Percentiles rank a stretch among this genome's conserved stretches.
Evolutionary conservation across 2,888 invertebrate genomes (phyloP).

Genomic region (Exephanes ischioxanthus): DNA sequence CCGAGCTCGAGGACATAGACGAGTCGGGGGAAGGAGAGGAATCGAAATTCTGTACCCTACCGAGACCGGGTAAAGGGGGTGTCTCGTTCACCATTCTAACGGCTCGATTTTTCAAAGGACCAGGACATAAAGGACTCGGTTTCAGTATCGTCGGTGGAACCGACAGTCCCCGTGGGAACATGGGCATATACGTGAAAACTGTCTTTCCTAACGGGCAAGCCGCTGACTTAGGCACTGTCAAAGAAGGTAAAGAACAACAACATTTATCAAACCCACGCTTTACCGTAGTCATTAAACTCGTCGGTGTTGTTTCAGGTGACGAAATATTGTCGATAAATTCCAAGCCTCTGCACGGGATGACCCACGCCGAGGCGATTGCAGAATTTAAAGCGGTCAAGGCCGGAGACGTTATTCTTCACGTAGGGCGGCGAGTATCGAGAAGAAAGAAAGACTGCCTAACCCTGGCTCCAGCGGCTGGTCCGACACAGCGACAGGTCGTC

Average conservation of each 20-base stretch:
- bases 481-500: conserved; percentile 65
- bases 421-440: conserved; percentile 86
- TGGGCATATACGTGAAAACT: conserved; percentile 96
- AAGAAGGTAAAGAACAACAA: conserved; percentile 89
- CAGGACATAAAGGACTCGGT: conserved; percentile 93
- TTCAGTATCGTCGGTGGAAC: conserved; percentile 96
- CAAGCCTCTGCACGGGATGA: conserved; percentile 91
- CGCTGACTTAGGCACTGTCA: conserved; percentile 91
- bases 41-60: conserved; percentile 87
- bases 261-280: neutral
- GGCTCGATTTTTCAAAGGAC: conserved; percentile 91
- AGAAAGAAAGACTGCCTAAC: conserved; percentile 79
- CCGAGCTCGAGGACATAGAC: conserved; percentile 84
- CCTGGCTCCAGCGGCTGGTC: conserved; percentile 70
- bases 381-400: conserved; percentile 92
- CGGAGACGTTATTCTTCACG: conserved; percentile 91
- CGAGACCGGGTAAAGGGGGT: conserved; percentile 86
- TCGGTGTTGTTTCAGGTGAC: conserved; percentile 88
- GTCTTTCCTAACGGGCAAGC: conserved; percentile 95
- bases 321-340: conserved; percentile 93
- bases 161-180: conserved; percentile 93
- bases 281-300: neutral
- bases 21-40: conserved; percentile 86
- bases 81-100: conserved; percentile 86
- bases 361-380: conserved; percentile 92